These are phyloP conservation scores for Falcunculus frontatus DNA, from an alignment of 2,113 vertebrate species.

Conservation along the genomic window DNA sequence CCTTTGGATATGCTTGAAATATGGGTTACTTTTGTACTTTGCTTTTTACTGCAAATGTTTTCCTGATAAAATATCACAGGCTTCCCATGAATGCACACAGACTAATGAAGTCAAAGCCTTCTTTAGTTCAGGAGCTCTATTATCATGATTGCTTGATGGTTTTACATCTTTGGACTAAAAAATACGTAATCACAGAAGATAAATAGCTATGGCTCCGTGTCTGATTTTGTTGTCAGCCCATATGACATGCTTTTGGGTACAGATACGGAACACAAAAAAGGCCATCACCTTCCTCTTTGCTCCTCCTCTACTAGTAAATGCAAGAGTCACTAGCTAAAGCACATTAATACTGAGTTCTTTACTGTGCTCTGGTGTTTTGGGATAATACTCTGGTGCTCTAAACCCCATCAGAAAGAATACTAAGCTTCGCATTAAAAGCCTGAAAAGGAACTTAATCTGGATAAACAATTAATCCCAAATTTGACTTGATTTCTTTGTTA, in stretches of 20 bases:
- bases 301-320: neutral
- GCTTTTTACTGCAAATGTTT: neutral
- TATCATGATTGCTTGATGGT: neutral
- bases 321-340: neutral
- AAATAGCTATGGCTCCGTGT: neutral
- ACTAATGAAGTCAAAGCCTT: neutral
- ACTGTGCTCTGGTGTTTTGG: neutral
- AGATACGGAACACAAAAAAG: neutral
- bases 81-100: neutral
- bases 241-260: neutral
- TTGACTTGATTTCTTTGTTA: neutral
- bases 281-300: neutral
- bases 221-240: neutral
- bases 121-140: neutral
- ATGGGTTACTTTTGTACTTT: neutral
- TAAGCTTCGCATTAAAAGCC: neutral
- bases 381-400: neutral
- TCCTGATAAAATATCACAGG: neutral
- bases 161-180: neutral
- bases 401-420: neutral
- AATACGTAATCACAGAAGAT: neutral
- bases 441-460: neutral
- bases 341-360: neutral
- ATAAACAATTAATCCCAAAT: neutral
- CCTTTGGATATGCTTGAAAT: neutral